Evolutionary conservation across 2,113 vertebrate species (phyloP).

Genomic region (Leucopsar rothschildi): DNA sequence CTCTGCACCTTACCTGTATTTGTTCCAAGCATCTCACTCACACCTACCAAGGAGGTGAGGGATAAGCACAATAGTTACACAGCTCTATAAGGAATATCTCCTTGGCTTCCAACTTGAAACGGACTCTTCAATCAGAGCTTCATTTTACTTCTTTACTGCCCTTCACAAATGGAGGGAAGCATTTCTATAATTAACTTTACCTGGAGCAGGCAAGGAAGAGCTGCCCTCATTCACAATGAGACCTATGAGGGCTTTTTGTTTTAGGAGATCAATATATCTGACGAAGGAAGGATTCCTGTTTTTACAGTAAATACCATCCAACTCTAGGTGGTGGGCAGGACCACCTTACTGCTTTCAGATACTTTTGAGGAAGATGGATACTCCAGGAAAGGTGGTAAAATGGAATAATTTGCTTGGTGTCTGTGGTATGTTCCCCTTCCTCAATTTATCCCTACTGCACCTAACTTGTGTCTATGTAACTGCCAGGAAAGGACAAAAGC

Average conservation of each 20-base stretch:
- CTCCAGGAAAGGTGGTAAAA: not conserved
- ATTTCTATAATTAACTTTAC: not conserved
- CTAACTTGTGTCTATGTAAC: not conserved
- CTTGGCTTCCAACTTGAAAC: not conserved
- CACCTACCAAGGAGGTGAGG: not conserved
- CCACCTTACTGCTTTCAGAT: not conserved
- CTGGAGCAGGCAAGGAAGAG: not conserved
- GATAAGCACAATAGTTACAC: not conserved
- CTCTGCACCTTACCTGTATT: not conserved
- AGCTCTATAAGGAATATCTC: not conserved
- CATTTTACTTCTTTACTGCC: not conserved
- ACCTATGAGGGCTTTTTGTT: not conserved
- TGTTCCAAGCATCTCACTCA: not conserved
- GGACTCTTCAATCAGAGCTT: not conserved
- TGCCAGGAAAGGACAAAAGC: not conserved
- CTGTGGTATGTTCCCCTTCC: not conserved
- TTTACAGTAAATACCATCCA: not conserved
- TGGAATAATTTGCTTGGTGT: not conserved
- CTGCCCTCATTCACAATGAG: not conserved
- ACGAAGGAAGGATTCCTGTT: not conserved
- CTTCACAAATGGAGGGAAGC: not conserved
- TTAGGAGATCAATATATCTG: not conserved
- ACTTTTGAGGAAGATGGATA: not conserved
- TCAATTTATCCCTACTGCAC: not conserved
- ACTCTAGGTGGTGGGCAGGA: not conserved